Evolutionary conservation across 2,113 vertebrate species (phyloP), one percentile per base, ranked within the genome.

Genomic region (Platycercus adscitus): DNA sequence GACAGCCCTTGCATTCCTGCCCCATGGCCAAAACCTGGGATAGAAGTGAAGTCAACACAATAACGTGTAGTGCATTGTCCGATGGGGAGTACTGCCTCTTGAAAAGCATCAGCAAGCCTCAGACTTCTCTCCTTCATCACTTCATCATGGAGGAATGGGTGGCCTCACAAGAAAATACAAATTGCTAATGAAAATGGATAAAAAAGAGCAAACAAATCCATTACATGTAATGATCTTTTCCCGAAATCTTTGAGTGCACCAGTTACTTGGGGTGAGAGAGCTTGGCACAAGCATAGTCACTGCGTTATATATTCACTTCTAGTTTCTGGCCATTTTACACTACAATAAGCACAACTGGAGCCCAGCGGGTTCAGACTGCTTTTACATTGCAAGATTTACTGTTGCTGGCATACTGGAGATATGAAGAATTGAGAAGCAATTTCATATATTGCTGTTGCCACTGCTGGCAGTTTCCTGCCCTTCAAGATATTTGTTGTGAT

Each of bases 391-490:
- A 86, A 65, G 86, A 93, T 96, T 96, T 95, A 88, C 80, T 71
- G 72, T 88, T 93, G 50, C 89, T 93, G 93, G 90, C 84, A 69
- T 87, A 68, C 21, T 92, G 91, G 73, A 88, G 91, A 94, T 91
- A 90, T 44, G 86, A 95, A 93, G 89, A 82, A 58, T 82, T 92
- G 81, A 94, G 86, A 96, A 95, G 90, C 90, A 95, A 97, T 96
- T 96, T 94, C 82, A 78, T 94, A 86, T 93, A 93, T 94, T 96
- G 90, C 90, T 86, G 76, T 95, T 96, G 79, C 92, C 85, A 88
- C 82, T 88, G 80, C 93, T 92, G 90, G 90, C 92, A 88, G 72
- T 82, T 96, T 87, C 47, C 76, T 92, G 52, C 92, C 79, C 72
- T 92, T 88, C 86, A 83, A 94, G 92, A 84, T 95, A 86, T 86